Conservation (phyloP, 1,140 invertebrate species). For the Caenorhabditis briggsae region DNA sequence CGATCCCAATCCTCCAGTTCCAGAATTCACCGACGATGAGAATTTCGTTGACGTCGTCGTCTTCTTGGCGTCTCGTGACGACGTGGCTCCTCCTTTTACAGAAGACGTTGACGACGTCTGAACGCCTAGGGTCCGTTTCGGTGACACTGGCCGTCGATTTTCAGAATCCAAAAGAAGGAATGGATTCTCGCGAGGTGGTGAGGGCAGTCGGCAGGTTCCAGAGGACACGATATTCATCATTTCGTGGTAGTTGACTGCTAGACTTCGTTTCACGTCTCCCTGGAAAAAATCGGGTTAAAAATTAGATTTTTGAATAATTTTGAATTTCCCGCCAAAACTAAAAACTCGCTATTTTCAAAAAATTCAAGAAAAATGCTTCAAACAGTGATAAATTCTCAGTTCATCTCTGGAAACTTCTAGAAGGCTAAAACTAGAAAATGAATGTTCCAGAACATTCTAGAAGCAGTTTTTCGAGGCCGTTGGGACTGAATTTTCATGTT, state of each 20-base stretch:
- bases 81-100: not conserved
- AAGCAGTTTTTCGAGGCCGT: no score
- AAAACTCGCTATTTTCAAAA: no score
- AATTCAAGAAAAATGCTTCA: no score
- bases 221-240: constrained; percentile 16
- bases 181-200: not conserved
- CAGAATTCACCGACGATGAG: not conserved
- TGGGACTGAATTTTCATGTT: no score
- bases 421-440: no score
- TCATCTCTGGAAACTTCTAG: no score
- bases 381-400: no score
- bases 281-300: no score
- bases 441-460: no score
- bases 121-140: constrained; percentile 9
- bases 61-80: not conserved
- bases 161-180: not conserved
- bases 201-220: not conserved
- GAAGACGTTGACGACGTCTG: constrained; percentile 6
- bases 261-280: constrained; percentile 31
- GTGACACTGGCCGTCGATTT: not conserved
- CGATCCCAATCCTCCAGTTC: not conserved
- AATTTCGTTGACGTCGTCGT: not conserved
- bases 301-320: no score
- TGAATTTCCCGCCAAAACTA: no score
- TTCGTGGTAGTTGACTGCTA: not conserved